Evolutionary conservation across 2,113 vertebrate genomes (phyloP), one percentile per base, ranked within the genome.

Genomic region (Triplophysa siluroides): DNA sequence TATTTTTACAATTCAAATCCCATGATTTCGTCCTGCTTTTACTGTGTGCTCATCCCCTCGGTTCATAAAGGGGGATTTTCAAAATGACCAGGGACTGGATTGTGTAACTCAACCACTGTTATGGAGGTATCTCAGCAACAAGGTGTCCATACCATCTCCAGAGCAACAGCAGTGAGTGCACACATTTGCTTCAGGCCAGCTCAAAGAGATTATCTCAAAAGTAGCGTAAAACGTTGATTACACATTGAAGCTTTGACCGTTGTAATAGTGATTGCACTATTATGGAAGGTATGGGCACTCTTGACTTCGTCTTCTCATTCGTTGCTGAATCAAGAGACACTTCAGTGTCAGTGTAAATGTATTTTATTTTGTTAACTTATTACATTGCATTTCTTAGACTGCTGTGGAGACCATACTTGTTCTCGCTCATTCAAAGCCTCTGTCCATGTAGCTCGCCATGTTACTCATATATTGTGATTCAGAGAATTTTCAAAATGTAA

Each of bases 351-450:
- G 38, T 76, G 73, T 83, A 45, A 62, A 72, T 73, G 47, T 63
- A 58, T 70, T 29, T 77, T 66, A 18, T 79, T 67, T 77, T 64
- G 67, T 83, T 80, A 70, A 64, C 29, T 83, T 79, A 72, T 58
- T 80, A 64, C 78, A 80, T 66, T 73, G 73, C 61, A 78, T 65
- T 79, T 65, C 60, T 66, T 63, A 60, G 43, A 79, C 62, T 64
- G 38, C 64, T 80, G 73, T 77, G 61, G 68, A 81, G 72, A 45
- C 21, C 52, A 61, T 6, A 60, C 47, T 71, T 67, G 75, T 76
- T 21, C 41, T 75, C n/a, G 2, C 38, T 82, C 60, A 64, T 63
- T 79, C 19, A 43, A 74, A 68, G 67, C 69, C 61, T 65, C 54
- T 69, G 10, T 73, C 74, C 24, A 65, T 75, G 78, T 64, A 76